Conservation (phyloP, 1,140 invertebrate species). For the Sitophilus oryzae region DNA sequence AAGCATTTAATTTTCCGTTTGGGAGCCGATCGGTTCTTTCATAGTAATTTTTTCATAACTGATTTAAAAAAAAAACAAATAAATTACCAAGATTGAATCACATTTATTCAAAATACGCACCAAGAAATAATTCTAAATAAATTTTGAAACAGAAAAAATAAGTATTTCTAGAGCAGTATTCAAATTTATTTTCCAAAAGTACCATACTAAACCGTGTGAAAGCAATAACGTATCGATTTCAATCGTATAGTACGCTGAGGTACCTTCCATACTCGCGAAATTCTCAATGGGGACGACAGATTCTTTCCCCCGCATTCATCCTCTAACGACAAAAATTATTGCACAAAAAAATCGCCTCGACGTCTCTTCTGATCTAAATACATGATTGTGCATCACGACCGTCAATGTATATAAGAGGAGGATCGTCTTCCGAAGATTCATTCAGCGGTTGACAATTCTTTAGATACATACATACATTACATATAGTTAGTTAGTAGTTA, state of each 20-base stretch:
- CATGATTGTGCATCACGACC: conserved; percentile 50
- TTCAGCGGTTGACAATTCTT: conserved; percentile 41
- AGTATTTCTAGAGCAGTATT: not conserved
- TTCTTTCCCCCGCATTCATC: conserved; percentile 26
- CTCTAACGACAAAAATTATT: conserved; percentile 34
- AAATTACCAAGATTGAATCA: too few relatives aligned
- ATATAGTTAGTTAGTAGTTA: not conserved
- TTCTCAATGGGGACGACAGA: conserved; percentile 8
- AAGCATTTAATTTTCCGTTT: too few relatives aligned
- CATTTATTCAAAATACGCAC: too few relatives aligned
- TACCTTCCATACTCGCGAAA: conserved; percentile 11
- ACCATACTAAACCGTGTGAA: conserved; percentile 13
- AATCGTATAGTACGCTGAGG: not conserved
- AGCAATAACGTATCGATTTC: conserved; percentile 8
- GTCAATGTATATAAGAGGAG: conserved; percentile 49
- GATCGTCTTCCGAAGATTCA: conserved; percentile 48
- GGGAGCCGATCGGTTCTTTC: too few relatives aligned
- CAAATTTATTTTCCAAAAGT: not conserved
- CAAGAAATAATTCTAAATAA: not conserved
- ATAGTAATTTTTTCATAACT: too few relatives aligned
- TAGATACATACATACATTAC: not conserved
- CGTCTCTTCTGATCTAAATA: conserved; percentile 49
- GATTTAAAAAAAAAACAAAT: too few relatives aligned
- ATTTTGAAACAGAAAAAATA: not conserved
- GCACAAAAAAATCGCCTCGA: conserved; percentile 38